phyloP scores from a whole-genome alignment of 2,113 vertebrate species.

The Eidolon helvum region DNA sequence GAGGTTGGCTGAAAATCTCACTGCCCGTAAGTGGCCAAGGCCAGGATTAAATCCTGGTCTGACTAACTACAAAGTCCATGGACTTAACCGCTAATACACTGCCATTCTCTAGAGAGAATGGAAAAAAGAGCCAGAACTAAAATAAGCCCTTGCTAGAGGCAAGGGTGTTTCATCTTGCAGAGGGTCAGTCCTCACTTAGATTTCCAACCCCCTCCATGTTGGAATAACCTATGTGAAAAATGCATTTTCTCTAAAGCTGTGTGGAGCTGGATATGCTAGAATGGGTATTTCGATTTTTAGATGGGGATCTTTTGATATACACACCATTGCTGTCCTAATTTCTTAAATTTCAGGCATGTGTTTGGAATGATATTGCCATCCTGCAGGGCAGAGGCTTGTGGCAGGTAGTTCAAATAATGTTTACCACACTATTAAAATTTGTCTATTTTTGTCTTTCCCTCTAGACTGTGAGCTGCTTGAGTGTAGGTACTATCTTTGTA shows the following conservation, averaged over 20 bases:
- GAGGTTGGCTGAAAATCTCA: constrained; percentile 53
- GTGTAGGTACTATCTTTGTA: neutral
- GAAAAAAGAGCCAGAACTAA: constrained; percentile 35
- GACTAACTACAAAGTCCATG: constrained; percentile 34
- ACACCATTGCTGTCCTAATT: neutral
- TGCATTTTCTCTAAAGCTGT: neutral
- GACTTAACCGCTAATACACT: constrained; percentile 31
- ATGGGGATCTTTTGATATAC: neutral
- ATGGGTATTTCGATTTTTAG: neutral
- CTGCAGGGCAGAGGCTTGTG: neutral
- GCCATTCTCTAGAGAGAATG: neutral
- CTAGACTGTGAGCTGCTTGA: neutral
- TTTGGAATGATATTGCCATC: neutral
- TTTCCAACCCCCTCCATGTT: neutral
- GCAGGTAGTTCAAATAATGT: neutral
- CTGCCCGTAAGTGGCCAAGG: neutral
- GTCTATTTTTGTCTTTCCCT: neutral
- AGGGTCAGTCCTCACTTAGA: neutral
- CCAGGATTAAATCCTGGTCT: constrained; percentile 23
- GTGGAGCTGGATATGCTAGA: neutral
- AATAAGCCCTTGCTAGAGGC: neutral
- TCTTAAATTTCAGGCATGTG: constrained; percentile 45
- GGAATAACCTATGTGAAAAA: neutral
- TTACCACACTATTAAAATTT: neutral
- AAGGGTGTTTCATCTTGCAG: neutral